Conservation (phyloP, 2,888 invertebrate genomes). For the Archips xylosteana region DNA sequence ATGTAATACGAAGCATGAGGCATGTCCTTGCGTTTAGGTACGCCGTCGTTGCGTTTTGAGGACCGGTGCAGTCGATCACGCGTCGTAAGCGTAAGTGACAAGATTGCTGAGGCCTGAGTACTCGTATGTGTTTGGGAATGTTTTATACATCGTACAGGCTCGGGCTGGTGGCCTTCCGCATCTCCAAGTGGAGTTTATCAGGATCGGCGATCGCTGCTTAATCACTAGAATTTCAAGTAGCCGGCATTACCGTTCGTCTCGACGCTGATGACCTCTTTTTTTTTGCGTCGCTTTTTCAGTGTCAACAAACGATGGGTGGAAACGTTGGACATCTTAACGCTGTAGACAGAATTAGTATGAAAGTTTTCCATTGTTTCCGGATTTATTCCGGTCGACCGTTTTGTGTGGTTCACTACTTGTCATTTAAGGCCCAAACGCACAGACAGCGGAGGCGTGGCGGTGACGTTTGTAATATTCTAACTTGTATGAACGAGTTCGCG, state of each 20-base stretch:
- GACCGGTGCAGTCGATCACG: background rate
- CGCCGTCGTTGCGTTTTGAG: too few species aligned
- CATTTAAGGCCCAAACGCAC: too few species aligned
- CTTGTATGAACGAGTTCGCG: too few species aligned
- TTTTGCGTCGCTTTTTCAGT: background rate
- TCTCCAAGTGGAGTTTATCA: slow-evolving; percentile 33
- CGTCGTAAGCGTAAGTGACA: slow-evolving; percentile 37
- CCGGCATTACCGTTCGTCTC: slow-evolving; percentile 19
- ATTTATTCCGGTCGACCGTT: too few species aligned
- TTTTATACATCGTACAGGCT: slow-evolving; percentile 49
- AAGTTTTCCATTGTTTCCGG: too few species aligned
- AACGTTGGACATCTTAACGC: too few species aligned
- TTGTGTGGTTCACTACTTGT: too few species aligned
- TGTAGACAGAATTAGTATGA: too few species aligned
- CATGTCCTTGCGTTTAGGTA: too few species aligned
- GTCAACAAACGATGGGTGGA: slow-evolving; percentile 7
- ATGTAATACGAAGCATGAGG: too few species aligned
- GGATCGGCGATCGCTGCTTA: slow-evolving; percentile 37
- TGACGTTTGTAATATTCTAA: too few species aligned
- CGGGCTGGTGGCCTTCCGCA: slow-evolving; percentile 34
- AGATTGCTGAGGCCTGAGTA: slow-evolving; percentile 9
- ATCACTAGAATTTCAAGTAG: slow-evolving; percentile 35
- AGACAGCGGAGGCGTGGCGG: too few species aligned
- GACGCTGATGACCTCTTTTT: slow-evolving; percentile 32
- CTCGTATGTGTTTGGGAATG: slow-evolving; percentile 34